These are phyloP conservation scores for Drosophila sturtevanti DNA, from an alignment of 1,140 invertebrate genomes.

Conservation along the genomic window DNA sequence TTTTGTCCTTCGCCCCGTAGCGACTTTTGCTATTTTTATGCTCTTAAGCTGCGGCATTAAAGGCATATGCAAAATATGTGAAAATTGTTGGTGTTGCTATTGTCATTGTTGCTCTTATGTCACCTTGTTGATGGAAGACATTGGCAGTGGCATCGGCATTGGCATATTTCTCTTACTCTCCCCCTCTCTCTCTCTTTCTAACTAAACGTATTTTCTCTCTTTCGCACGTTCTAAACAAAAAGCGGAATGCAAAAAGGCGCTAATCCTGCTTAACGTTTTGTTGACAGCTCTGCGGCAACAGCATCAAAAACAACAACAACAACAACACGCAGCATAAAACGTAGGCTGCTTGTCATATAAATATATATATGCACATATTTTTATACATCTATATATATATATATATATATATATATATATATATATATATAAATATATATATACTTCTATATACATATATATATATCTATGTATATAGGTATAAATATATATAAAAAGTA, in stretches of 20 bases:
- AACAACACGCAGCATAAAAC: slow-evolving; percentile 20
- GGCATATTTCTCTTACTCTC: neutral
- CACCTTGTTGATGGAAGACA: slow-evolving; percentile 60
- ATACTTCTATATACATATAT: too few relatives aligned
- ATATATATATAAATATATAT: slow-evolving; percentile 30
- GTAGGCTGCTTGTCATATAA: slow-evolving; percentile 39
- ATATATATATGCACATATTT: slow-evolving; percentile 37
- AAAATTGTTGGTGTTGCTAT: slow-evolving; percentile 26
- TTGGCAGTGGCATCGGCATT: slow-evolving; percentile 27
- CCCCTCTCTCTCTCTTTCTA: neutral
- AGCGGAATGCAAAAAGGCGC: slow-evolving; percentile 45
- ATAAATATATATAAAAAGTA: slow-evolving; percentile 27
- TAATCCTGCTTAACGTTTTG: slow-evolving; percentile 73
- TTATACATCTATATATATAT: too few relatives aligned
- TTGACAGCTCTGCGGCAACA: slow-evolving; percentile 61
- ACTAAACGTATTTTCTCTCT: neutral
- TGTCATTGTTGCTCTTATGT: slow-evolving; percentile 52
- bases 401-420: slow-evolving; percentile 10
- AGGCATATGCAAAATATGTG: slow-evolving; percentile 71
- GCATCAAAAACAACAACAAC: slow-evolving; percentile 28
- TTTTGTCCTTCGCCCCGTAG: slow-evolving; percentile 4
- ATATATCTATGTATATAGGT: slow-evolving; percentile 3
- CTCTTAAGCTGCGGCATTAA: slow-evolving; percentile 69
- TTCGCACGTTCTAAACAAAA: slow-evolving; percentile 43
- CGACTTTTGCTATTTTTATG: slow-evolving; percentile 76